Percentiles rank a stretch among this genome's conserved stretches.
These are phyloP conservation scores for Leptura quadrifasciata DNA, from an alignment of 2,888 invertebrate genomes.

Conservation along the genomic window DNA sequence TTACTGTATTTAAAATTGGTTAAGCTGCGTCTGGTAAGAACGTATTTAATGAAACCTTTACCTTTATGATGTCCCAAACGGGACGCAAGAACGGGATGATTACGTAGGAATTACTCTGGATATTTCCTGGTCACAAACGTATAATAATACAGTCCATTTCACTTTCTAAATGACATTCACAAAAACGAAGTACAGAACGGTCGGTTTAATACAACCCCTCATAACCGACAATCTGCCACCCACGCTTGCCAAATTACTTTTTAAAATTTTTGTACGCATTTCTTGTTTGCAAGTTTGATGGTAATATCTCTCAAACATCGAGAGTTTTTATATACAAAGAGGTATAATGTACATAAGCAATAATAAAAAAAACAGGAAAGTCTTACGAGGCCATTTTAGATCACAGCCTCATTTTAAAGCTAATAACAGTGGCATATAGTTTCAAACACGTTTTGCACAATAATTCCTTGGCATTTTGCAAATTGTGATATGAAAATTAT, in stretches of 20 bases:
- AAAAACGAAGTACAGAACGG: slow-evolving; percentile 29
- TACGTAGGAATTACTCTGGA: slow-evolving; percentile 17
- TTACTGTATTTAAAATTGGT: slow-evolving; percentile 5
- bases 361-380: too few species aligned
- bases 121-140: slow-evolving; percentile 30
- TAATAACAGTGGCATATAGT: too few species aligned
- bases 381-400: too few species aligned
- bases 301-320: background rate
- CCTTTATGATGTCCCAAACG: background rate
- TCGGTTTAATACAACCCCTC: slow-evolving; percentile 9
- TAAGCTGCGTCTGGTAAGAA: background rate
- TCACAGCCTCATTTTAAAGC: too few species aligned
- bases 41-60: background rate
- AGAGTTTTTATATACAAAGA: background rate
- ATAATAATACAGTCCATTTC: slow-evolving; percentile 30
- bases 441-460: too few species aligned
- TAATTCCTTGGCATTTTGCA: too few species aligned
- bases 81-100: slow-evolving; percentile 5
- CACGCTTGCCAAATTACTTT: background rate
- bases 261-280: background rate
- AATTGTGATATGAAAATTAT: too few species aligned
- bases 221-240: slow-evolving; percentile 1
- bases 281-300: background rate
- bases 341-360: too few species aligned
- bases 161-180: slow-evolving; percentile 16